Conservation (phyloP, 2,113 vertebrate species). For the Rana temporaria region DNA sequence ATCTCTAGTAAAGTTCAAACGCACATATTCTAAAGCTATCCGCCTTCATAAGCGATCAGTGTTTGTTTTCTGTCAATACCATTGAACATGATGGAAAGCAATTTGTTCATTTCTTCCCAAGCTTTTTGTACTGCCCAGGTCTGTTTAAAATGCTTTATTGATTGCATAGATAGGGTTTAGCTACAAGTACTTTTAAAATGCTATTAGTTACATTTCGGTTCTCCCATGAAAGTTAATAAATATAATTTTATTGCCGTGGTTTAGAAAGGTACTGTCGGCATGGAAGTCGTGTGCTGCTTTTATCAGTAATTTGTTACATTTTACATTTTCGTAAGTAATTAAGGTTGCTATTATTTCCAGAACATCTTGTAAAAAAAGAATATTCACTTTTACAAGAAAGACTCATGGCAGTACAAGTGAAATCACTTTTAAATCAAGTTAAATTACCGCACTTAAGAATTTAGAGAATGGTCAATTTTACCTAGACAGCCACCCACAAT, state of each 20-base stretch:
- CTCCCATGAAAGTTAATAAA: constrained; percentile 21
- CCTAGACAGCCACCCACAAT: too few relatives aligned
- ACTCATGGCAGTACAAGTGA: too few relatives aligned
- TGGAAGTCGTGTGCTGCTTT: constrained; percentile 13
- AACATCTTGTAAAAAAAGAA: background rate
- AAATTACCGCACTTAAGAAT: too few relatives aligned
- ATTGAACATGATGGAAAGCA: constrained; percentile 41
- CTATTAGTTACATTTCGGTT: constrained; percentile 37
- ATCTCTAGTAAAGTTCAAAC: constrained; percentile 39
- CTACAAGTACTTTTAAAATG: constrained; percentile 35
- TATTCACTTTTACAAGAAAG: background rate
- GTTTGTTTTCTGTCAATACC: constrained; percentile 41
- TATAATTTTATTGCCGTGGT: constrained; percentile 26
- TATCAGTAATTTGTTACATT: constrained; percentile 31
- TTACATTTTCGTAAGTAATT: constrained; percentile 23
- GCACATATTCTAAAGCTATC: constrained; percentile 18
- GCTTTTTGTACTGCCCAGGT: constrained; percentile 26
- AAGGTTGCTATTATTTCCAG: constrained; percentile 3
- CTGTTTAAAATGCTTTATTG: constrained; percentile 42
- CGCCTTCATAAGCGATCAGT: constrained; percentile 34
- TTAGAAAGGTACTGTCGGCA: background rate
- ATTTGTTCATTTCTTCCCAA: constrained; percentile 38
- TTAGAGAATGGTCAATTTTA: too few relatives aligned
- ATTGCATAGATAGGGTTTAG: constrained; percentile 30
- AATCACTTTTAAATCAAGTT: too few relatives aligned